Base-by-base conservation (phyloP, 2,888 invertebrate species). In the Rhingia rostrata region DNA sequence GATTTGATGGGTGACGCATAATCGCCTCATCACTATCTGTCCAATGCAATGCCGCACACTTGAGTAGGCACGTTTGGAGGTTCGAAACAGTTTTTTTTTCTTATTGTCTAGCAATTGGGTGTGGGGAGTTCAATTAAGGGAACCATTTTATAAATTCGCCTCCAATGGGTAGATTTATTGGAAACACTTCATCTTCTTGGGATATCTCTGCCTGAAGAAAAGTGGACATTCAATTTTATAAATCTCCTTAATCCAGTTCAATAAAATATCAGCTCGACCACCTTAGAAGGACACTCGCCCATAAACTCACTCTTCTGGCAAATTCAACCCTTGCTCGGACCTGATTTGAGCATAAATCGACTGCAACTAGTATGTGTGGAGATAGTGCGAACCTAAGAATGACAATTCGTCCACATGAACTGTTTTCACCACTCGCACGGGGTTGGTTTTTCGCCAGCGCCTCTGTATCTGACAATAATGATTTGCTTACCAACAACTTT, bases 211-310 rank as follows among this genome's bases (percentile, higher is more conserved):
- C 45, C 32, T 49, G 56, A 37, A 73, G 54, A 70, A 66, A 77
- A 83, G 51, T 73, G 79, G 67, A 78, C 79, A 69, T 79, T 83
- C 56, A 56, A 64, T 69, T 79, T 83, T 83, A 73, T 83, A 83
- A 79, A 83, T 79, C 79, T 74, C 73, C 73, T 72, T 82, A 79
- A 79, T 83, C 79, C 83, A 67, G 83, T 74, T 69, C 83, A 83
- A 83, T 83, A 83, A 83, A 83, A 83, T 79, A 63, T 74, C 63
- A 49, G 22, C 22, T 22, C 22, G 22, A 22, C 80, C 80, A 73
- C 63, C 64, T 83, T 74, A 22, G 22, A 43, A 30, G 51, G 7
- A 58, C 43, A 14, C 12, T 45, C 35, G 64, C 7, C 70, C 66
- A 78, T 78, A 78, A 83, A 64, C 56, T 53, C 63, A 33, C 33